Conservation (phyloP, 2,797 vertebrate genomes). For the Staurois parvus region DNA sequence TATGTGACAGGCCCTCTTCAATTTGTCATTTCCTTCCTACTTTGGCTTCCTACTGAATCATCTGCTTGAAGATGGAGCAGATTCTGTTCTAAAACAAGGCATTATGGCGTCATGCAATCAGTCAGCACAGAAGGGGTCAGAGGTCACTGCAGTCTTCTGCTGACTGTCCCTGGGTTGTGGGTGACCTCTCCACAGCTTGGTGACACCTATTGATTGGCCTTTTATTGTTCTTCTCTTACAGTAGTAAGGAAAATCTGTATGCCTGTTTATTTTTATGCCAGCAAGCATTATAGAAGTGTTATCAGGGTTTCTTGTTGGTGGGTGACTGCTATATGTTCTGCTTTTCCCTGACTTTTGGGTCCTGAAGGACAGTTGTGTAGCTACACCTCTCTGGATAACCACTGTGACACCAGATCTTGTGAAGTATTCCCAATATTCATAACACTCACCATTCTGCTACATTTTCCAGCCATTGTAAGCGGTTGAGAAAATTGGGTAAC, state of each 20-base stretch:
- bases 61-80: not conserved
- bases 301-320: too few species aligned
- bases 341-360: too few species aligned
- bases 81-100: not conserved
- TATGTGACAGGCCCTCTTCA: too few species aligned
- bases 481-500: too few species aligned
- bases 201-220: slow-evolving; percentile 8
- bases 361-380: too few species aligned
- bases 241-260: not conserved
- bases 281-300: not conserved
- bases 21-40: not conserved
- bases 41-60: not conserved
- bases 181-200: slow-evolving; percentile 5
- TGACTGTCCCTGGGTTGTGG: not conserved
- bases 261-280: not conserved
- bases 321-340: too few species aligned
- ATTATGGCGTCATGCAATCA: not conserved
- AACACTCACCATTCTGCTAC: too few species aligned
- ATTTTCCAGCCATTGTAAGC: too few species aligned
- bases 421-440: too few species aligned
- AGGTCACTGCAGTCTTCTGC: slow-evolving; percentile 18
- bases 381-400: too few species aligned
- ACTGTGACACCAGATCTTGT: too few species aligned
- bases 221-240: slow-evolving; percentile 27
- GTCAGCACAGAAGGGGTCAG: slow-evolving; percentile 6